Evolutionary conservation across 2,797 vertebrate species (phyloP).

Genomic region (Oryzias dopingdopingensis): DNA sequence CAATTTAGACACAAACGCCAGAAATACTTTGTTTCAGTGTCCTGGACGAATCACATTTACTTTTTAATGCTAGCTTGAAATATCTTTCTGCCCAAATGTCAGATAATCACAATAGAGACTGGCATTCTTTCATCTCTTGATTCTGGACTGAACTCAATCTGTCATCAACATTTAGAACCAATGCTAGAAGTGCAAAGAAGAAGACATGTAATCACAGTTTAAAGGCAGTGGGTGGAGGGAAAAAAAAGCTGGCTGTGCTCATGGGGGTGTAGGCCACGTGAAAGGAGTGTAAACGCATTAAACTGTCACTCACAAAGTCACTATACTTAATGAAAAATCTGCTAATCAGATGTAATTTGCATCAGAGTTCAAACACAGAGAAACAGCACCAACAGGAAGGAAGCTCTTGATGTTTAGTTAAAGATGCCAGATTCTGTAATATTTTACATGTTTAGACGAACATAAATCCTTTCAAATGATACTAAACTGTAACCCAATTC

Average conservation of each 20-base stretch:
- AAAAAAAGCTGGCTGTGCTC: conserved; percentile 28
- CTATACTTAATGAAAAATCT: conserved; percentile 25
- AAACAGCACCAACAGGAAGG: background rate
- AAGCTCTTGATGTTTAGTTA: background rate
- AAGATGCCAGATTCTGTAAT: background rate
- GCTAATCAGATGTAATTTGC: conserved; percentile 27
- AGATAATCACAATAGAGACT: conserved; percentile 16
- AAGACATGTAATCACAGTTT: conserved; percentile 41
- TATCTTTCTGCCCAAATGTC: conserved; percentile 1
- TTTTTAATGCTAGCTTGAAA: conserved; percentile 8
- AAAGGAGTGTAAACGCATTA: conserved; percentile 45
- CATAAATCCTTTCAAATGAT: too few species aligned
- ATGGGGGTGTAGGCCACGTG: conserved; percentile 32
- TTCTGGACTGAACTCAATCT: conserved; percentile 35
- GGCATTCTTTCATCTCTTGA: conserved; percentile 17
- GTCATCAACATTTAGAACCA: conserved; percentile 36
- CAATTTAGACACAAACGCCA: background rate
- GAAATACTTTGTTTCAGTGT: conserved; percentile 11
- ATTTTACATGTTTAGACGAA: too few species aligned
- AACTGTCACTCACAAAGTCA: conserved; percentile 33
- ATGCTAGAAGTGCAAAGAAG: conserved; percentile 30
- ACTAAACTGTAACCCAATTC: too few species aligned
- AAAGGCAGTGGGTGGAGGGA: conserved; percentile 44
- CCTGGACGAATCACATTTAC: background rate
- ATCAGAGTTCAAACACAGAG: conserved; percentile 11